Base-by-base conservation (phyloP, 2,888 invertebrate genomes). In the Stenurella melanura region DNA sequence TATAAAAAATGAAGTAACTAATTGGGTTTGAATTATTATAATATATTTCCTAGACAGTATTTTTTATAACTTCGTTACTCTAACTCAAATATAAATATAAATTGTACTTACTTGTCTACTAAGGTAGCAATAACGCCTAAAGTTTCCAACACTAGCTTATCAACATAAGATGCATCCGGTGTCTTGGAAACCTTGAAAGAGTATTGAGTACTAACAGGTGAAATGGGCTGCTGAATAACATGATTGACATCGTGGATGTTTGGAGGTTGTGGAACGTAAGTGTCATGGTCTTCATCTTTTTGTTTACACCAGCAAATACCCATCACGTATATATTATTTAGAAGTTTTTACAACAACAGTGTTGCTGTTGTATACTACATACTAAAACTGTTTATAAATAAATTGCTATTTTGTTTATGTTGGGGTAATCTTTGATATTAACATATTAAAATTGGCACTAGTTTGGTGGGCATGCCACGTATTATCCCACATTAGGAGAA, bases 231-330 rank as follows among this genome's bases (percentile, higher is more conserved):
- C 34, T 78, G 77, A 61, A 79, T 72, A 58, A 74, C 69, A 61
- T 75, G 80, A 38, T 78, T 81, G 57, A 76, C 78, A 66, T 80
- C 78, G 61, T 76, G 76, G 74, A 74, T 81, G 50, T 78, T 78
- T 61, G 82, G 81, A 74, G 86, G 81, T 34, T 89, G 87, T 26
- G 90, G 88, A 76, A 87, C 87, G 76, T 91, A 91, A 66, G 88
- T 87, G 63, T 91, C 91, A 80, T 88, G 89, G 82, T 91, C 91
- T 83, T 92, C 92, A 81, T 90, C 89, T 87, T 92, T 92, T 86
- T 93, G 92, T 88, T 94, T 95, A 88, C 95, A 94, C 88, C 94
- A 92, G 90, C 95, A 95, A 89, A 92, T 91, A 89, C 96, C 96
- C 95, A 96, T 96, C 88, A 90, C 87, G 86, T 85, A 72, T 17